These are phyloP conservation scores for Limonius californicus DNA, from an alignment of 1,140 invertebrate species.

Conservation along the genomic window DNA sequence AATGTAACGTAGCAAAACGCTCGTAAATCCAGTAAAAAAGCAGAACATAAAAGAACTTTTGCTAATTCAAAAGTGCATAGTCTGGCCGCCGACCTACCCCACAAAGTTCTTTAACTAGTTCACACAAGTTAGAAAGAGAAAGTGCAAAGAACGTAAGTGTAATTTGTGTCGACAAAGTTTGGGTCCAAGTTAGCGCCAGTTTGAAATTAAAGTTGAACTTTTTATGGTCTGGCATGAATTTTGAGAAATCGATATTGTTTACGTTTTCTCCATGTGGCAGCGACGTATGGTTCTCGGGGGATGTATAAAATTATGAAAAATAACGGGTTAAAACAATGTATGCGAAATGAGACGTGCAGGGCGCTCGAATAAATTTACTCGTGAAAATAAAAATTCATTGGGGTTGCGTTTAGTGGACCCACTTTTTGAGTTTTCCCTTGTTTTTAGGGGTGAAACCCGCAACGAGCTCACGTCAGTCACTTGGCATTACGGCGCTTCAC, in stretches of 20 bases:
- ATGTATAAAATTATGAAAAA: constrained; percentile 10
- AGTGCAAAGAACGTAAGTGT: constrained; percentile 46
- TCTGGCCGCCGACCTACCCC: constrained; percentile 40
- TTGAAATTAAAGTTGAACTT: constrained; percentile 45
- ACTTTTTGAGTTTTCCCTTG: constrained; percentile 17
- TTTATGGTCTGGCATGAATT: constrained; percentile 44
- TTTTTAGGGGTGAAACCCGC: constrained; percentile 21
- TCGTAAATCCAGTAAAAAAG: constrained; percentile 4
- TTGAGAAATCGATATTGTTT: constrained; percentile 45
- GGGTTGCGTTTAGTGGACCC: constrained; percentile 6
- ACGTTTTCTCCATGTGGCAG: constrained; percentile 29
- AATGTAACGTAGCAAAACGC: constrained; percentile 1
- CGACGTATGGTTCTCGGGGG: background rate
- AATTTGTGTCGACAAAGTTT: constrained; percentile 45
- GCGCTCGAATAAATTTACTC: constrained; percentile 11
- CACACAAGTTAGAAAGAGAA: constrained; percentile 45
- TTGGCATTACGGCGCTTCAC: constrained; percentile 45
- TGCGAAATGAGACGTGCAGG: constrained; percentile 2
- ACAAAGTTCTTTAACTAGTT: constrained; percentile 40
- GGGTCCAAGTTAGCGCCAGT: constrained; percentile 40
- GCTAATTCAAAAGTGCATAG: constrained; percentile 38
- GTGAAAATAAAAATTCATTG: constrained; percentile 16
- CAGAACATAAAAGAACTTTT: constrained; percentile 29
- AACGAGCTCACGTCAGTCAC: constrained; percentile 43
- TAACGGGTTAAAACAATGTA: background rate